A percentile compares a stretch with the other conserved stretches of the same genome.
Conservation (phyloP, 2,113 vertebrate species). For the Saguinus midas region DNA sequence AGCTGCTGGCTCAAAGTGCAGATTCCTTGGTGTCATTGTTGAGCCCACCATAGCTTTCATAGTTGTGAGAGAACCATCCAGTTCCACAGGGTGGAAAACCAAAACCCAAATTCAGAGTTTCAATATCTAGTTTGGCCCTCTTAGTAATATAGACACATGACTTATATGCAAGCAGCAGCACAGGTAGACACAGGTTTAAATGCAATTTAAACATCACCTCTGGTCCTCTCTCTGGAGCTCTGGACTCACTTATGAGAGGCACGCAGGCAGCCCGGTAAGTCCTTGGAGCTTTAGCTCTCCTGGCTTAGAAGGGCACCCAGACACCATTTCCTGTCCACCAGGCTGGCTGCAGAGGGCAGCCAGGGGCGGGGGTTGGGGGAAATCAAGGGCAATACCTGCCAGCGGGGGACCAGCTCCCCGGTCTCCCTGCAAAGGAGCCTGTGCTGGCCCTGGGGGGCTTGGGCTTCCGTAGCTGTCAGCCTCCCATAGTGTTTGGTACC, state of each 20-base stretch:
- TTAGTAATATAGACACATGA: background rate
- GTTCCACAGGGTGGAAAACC: constrained; percentile 14
- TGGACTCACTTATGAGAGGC: background rate
- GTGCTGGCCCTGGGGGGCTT: constrained; percentile 77
- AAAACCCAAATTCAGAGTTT: constrained; percentile 3
- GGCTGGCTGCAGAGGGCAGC: background rate
- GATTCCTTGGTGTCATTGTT: background rate
- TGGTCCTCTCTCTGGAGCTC: background rate
- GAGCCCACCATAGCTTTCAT: background rate
- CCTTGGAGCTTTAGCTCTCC: background rate
- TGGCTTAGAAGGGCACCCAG: background rate
- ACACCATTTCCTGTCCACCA: background rate
- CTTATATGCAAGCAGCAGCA: background rate
- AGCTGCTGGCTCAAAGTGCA: background rate
- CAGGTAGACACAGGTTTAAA: background rate
- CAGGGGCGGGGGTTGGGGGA: background rate
- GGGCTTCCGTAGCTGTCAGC: constrained; percentile 85
- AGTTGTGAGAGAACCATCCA: background rate
- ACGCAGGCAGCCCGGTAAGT: background rate
- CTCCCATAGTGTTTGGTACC: constrained; percentile 89
- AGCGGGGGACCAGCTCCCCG: constrained; percentile 79
- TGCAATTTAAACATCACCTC: background rate
- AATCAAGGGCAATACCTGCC: constrained; percentile 80
- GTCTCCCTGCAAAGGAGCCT: constrained; percentile 70
- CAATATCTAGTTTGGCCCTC: background rate